Evolutionary conservation across 2,888 invertebrate genomes (phyloP).

Genomic region (Patella pellucida): DNA sequence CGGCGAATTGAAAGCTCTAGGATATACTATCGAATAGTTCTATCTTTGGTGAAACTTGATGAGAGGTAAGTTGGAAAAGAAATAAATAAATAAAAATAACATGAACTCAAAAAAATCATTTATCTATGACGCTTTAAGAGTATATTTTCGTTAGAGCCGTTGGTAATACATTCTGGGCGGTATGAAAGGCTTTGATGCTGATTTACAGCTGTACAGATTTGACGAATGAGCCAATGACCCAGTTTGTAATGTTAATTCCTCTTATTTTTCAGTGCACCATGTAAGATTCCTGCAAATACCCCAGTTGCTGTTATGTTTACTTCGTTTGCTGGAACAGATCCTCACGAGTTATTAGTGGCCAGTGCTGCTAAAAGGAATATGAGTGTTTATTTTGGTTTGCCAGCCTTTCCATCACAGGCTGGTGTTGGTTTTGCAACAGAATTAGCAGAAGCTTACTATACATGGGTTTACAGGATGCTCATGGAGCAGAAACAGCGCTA

Average conservation of each 20-base stretch:
- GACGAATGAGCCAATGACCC: too few relatives aligned
- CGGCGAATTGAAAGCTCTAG: constrained; percentile 45
- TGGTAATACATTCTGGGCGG: too few relatives aligned
- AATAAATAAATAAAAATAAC: too few relatives aligned
- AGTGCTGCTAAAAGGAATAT: constrained; percentile 47
- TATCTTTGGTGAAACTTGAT: constrained; percentile 29
- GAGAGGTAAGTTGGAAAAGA: too few relatives aligned
- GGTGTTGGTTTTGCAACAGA: constrained; percentile 18
- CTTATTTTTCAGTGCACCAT: constrained; percentile 33
- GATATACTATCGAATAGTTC: constrained; percentile 51
- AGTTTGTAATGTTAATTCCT: too few relatives aligned
- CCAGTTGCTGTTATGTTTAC: constrained; percentile 54
- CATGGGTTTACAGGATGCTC: constrained; percentile 42
- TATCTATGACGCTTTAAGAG: too few relatives aligned
- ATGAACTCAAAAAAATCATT: too few relatives aligned
- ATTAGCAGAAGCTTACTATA: constrained; percentile 41
- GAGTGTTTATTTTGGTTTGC: constrained; percentile 56
- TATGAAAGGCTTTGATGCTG: too few relatives aligned
- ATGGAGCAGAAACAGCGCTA: constrained; percentile 47
- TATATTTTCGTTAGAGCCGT: too few relatives aligned
- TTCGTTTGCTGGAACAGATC: constrained; percentile 52
- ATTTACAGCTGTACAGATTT: too few relatives aligned
- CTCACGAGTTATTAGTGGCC: constrained; percentile 48
- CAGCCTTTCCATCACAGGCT: constrained; percentile 36
- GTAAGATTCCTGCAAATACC: constrained; percentile 39